Evolutionary conservation across 2,797 vertebrate genomes (phyloP), one percentile per base, ranked within the genome.

Genomic region (Cygnus olor): DNA sequence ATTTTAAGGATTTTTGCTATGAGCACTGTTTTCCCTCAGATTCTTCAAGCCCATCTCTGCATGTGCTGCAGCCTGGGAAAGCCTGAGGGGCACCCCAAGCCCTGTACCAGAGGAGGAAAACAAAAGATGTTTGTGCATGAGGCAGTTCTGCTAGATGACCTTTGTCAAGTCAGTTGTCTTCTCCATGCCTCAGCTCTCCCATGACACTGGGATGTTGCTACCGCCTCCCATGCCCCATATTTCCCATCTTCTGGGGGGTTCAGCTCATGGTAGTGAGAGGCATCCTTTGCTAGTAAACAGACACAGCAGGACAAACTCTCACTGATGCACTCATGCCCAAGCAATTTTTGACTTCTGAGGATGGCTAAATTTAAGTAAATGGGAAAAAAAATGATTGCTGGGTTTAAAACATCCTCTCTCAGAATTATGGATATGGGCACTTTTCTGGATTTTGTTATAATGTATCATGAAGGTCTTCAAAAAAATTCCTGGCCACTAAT

Each of bases 341-440:
- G 38, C 12, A 69, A 4, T 14, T 5, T 30, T 32, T 81, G 44
- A 56, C 34, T n/a, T 81, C 44, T 74, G 60, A 38, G 24, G 40
- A 14, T 8, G 54, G 56, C 27, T 80, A 66, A 44, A 73, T 72
- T 49, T 45, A 42, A 76, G 21, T 36, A 72, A 76, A 88, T 1
- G 2, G 4, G 25, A 27, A 19, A 40, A 25, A 45, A 19, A 3
- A 3, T 4, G n/a, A 53, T 20, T 3, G 8, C 5, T 22, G 19
- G 25, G 16, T 14, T 88, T 45, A 20, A 47, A 80, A 22, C 11
- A 44, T 14, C 27, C 27, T 45, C 19, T 34, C n/a, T 54, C 10
- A 9, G 63, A 66, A 16, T 66, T 34, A 56, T 32, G 60, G 34
- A 10, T 2, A 15, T 0, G 7, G 17, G 1, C 7, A 13, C 32